Percentiles rank a stretch among this genome's conserved stretches.
Evolutionary conservation across 2,888 invertebrate species (phyloP).

Genomic region (Augiades crinisus): DNA sequence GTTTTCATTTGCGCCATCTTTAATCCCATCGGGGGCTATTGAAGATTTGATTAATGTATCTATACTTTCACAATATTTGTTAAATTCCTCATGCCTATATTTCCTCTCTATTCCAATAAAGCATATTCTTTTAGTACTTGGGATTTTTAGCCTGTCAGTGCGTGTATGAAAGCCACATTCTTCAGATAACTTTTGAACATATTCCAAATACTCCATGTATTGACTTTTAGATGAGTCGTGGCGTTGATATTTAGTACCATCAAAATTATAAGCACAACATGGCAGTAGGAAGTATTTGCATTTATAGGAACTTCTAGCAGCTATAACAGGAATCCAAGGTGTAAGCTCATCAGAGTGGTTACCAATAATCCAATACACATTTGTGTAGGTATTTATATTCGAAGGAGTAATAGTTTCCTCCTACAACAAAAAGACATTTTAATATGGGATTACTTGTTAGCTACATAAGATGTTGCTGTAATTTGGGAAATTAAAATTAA

Average conservation of each 20-base stretch:
- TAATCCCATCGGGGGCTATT: background rate
- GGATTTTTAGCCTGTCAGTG: constrained; percentile 94
- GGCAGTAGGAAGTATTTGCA: constrained; percentile 95
- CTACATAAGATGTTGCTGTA: too few relatives aligned
- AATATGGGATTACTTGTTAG: background rate
- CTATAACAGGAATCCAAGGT: constrained; percentile 98
- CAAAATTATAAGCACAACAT: constrained; percentile 96
- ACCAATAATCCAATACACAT: constrained; percentile 96
- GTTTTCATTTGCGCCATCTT: constrained; percentile 48
- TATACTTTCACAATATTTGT: constrained; percentile 59
- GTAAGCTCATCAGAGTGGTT: constrained; percentile 99
- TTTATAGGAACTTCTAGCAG: constrained; percentile 87
- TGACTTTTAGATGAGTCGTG: constrained; percentile 86
- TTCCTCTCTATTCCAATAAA: constrained; percentile 83
- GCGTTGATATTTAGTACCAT: constrained; percentile 90
- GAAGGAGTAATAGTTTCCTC: constrained; percentile 86
- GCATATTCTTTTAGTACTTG: constrained; percentile 96
- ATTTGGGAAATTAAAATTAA: too few relatives aligned
- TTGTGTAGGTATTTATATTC: constrained; percentile 83
- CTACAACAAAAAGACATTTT: constrained; percentile 58
- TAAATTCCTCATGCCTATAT: constrained; percentile 57
- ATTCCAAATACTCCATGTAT: constrained; percentile 88
- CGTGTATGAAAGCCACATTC: constrained; percentile 88
- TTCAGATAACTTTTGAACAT: constrained; percentile 82
- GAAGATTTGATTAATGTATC: constrained; percentile 36